Base-by-base conservation (phyloP, 30 jellyfish, hydroid and myxozoan species). In the Clytia hemisphaerica region DNA sequence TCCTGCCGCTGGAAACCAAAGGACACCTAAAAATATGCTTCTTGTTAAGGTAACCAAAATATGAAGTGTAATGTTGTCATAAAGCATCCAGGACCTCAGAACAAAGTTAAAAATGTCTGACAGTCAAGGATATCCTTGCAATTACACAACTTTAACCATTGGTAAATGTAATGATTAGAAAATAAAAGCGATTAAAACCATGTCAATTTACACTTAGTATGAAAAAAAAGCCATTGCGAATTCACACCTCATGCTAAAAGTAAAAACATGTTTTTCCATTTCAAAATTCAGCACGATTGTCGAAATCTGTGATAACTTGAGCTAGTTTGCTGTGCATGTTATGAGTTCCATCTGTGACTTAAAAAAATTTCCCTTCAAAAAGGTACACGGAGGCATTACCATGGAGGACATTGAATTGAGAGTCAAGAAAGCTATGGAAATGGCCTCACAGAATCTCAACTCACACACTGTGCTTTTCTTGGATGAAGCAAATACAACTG, bases 321-420 rank as follows among this genome's bases (percentile, higher is more conserved):
- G 10, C 10, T 7, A 7, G 53, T 40, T 40, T 40, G 36, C 10
- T 51, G 12, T 51, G 10, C 28, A 51, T 7, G 28, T n/a, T 51
- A 9, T 51, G 21, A 51, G 7, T 51, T 14, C 10, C 24, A 10
- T 51, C 36, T 51, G 12, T 10, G 37, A 7, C 66, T 7, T 7
- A 58, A 58, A 12, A 42, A 42, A 16, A 42, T 42, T 16, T 42
- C 18, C 19, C 18, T 12, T 42, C 19, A 12, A 21, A 14, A 21
- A 78, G 92, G 85, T 79, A 6, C 93, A 79, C 58, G 93, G 93
- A 6, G 93, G 93, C n/a, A 75, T 79, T 22, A 79, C 85, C 10
- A 75, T 54, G 36, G 37, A 37, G 14, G 80, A 59, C 67, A 72
- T 79, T 22, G 30, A 58, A 24, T 25, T 15, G 58, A 44, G 60